phyloP scores from a whole-genome alignment of 2,113 vertebrate genomes.

The Psittacula cyanocephala region DNA sequence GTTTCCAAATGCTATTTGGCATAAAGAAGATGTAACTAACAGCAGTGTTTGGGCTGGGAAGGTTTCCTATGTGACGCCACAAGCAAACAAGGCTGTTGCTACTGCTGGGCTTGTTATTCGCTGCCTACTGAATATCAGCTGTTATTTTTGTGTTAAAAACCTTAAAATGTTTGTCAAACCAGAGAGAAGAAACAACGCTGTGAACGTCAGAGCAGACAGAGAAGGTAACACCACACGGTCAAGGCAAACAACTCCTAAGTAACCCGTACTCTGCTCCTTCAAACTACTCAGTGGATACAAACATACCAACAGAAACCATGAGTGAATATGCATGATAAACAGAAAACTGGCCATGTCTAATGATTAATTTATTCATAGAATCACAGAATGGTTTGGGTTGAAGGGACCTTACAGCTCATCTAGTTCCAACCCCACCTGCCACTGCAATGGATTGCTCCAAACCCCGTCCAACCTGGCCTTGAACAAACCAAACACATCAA shows the following conservation, averaged over 20 bases:
- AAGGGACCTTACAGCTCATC: background rate
- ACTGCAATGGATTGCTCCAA: background rate
- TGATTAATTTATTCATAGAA: background rate
- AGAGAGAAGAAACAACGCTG: background rate
- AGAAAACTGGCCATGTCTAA: background rate
- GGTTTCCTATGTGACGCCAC: background rate
- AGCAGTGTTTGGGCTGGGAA: background rate
- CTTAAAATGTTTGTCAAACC: background rate
- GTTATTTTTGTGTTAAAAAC: background rate
- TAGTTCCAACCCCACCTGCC: background rate
- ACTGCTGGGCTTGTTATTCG: background rate
- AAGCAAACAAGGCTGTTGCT: background rate
- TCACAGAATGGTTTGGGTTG: background rate
- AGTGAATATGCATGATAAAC: background rate
- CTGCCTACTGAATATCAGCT: background rate
- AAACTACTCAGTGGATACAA: background rate
- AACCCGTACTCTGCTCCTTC: background rate
- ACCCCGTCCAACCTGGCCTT: background rate
- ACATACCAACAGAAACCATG: background rate
- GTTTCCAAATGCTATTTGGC: background rate
- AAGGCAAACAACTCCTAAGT: background rate
- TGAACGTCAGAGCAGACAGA: background rate
- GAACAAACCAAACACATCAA: background rate
- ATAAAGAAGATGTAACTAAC: background rate
- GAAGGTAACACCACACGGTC: rapidly evolving